Percentiles rank a stretch among this genome's conserved stretches.
Conservation (phyloP, 1,140 invertebrate species). For the Diabrotica undecimpunctata region DNA sequence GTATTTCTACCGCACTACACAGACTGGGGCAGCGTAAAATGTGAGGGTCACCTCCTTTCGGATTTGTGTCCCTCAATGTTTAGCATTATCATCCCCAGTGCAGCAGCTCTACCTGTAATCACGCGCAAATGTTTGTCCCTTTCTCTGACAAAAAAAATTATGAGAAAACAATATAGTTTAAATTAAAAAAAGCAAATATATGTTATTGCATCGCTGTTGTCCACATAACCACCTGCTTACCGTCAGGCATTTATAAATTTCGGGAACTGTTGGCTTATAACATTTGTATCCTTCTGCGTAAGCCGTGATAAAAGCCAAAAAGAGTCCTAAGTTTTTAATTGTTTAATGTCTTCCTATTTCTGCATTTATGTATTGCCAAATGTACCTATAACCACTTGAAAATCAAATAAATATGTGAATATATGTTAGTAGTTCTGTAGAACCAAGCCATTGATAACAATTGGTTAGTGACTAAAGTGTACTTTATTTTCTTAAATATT, state of each 20-base stretch:
- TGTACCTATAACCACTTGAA: conserved; percentile 29
- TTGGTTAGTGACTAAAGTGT: conserved; percentile 22
- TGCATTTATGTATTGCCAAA: conserved; percentile 29
- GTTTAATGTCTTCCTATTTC: conserved; percentile 29
- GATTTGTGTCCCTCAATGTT: no score
- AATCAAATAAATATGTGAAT: conserved; percentile 30
- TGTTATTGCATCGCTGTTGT: neutral
- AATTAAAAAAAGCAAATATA: neutral
- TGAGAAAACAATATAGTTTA: no score
- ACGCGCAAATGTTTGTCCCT: no score
- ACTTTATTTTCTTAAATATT: conserved; percentile 16
- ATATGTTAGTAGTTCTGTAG: conserved; percentile 28
- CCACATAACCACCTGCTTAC: neutral
- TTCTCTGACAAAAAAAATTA: no score
- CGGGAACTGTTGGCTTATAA: neutral
- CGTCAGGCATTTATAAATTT: neutral
- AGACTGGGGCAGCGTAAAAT: no score
- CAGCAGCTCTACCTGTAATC: no score
- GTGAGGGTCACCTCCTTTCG: no score
- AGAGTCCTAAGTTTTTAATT: conserved; percentile 9
- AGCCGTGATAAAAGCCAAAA: neutral
- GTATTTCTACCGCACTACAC: no score
- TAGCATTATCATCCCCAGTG: no score
- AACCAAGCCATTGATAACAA: conserved; percentile 18
- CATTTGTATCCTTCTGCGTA: neutral